Evolutionary conservation across 2,888 invertebrate species (phyloP).

Genomic region (Lydus trimaculatus): DNA sequence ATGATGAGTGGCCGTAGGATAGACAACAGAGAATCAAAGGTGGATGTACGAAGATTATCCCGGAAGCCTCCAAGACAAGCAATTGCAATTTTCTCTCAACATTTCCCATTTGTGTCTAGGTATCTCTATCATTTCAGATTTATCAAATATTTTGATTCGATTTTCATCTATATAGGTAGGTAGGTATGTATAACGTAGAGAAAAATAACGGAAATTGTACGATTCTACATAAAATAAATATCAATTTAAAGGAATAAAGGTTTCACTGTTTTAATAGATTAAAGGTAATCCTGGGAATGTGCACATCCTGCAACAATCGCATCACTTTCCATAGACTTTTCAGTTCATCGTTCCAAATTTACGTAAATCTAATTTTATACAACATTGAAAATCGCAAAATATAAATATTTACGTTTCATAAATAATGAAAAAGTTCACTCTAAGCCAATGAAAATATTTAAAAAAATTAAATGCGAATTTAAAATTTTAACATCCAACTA

Average conservation of each 20-base stretch:
- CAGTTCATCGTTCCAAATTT: background rate
- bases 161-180: background rate
- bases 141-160: background rate
- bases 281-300: background rate
- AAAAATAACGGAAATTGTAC: background rate
- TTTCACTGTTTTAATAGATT: background rate
- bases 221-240: background rate
- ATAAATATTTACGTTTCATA: too few relatives aligned
- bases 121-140: background rate
- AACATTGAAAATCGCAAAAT: background rate
- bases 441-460: too few relatives aligned
- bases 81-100: background rate
- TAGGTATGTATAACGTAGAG: too few relatives aligned
- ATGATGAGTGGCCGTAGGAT: slow-evolving; percentile 9
- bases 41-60: slow-evolving; percentile 10
- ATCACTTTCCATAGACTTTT: background rate
- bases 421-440: too few relatives aligned
- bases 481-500: too few relatives aligned
- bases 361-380: background rate
- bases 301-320: background rate
- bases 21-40: slow-evolving; percentile 6
- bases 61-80: slow-evolving; percentile 3
- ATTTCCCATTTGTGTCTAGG: background rate
- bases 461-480: too few relatives aligned
- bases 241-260: background rate